phyloP scores from a whole-genome alignment of 2,797 vertebrate genomes.

The Mormyrops boulengeri region DNA sequence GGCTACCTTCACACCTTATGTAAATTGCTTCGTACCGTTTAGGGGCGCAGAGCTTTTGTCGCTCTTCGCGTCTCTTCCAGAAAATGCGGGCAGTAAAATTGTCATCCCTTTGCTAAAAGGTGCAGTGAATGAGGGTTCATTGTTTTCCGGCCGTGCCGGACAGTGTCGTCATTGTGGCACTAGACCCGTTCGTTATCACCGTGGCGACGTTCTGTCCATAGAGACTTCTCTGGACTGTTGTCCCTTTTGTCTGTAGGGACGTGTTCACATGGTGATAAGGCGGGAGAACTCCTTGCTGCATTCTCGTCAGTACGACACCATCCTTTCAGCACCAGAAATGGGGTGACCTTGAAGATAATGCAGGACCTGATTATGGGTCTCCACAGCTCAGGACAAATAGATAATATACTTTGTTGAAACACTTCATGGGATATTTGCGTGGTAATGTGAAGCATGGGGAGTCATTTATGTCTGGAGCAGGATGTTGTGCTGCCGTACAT shows the following conservation, averaged over 20 bases:
- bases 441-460: constrained; percentile 25
- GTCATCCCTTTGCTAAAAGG: constrained; percentile 17
- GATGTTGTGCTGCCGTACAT: neutral
- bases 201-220: constrained; percentile 48
- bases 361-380: constrained; percentile 36
- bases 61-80: neutral
- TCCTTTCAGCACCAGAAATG: constrained; percentile 35
- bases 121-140: constrained; percentile 43
- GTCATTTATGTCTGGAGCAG: neutral
- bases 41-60: neutral
- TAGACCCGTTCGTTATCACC: constrained; percentile 45
- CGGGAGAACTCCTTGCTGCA: constrained; percentile 8
- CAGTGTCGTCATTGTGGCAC: constrained; percentile 52
- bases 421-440: constrained; percentile 29
- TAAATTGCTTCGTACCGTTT: constrained; percentile 17
- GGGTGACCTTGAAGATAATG: constrained; percentile 47
- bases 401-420: constrained; percentile 32
- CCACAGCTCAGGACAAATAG: constrained; percentile 36
- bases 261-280: constrained; percentile 43
- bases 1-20: constrained; percentile 26
- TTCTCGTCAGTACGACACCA: constrained; percentile 25
- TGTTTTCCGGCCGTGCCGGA: constrained; percentile 48
- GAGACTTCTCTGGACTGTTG: constrained; percentile 31
- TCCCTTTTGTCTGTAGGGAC: constrained; percentile 40
- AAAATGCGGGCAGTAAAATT: neutral